Percentiles rank a stretch among this genome's conserved stretches.
Conservation (phyloP, 2,888 invertebrate species). For the Drosophila paucipuncta region DNA sequence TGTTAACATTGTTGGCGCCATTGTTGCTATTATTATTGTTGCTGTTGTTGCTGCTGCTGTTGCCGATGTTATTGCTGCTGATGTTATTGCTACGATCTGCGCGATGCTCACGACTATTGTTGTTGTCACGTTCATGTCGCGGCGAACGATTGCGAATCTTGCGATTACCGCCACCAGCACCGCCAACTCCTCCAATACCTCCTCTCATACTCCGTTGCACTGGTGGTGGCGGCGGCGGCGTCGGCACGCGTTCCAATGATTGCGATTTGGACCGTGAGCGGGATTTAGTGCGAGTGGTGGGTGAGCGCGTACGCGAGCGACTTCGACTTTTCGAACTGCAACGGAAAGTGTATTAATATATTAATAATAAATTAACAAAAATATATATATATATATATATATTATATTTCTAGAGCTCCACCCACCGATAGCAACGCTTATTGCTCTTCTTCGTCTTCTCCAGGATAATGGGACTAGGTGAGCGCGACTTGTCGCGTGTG, state of each 20-base stretch:
- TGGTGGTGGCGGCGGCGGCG: conserved; percentile 57
- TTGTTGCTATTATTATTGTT: conserved; percentile 44
- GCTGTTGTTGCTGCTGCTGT: conserved; percentile 61
- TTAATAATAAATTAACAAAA: neutral
- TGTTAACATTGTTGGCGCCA: conserved; percentile 79
- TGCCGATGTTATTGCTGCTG: conserved; percentile 20
- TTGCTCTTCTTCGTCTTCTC: conserved; percentile 86
- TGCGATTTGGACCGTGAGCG: conserved; percentile 85
- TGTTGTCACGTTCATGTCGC: conserved; percentile 82
- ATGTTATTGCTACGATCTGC: conserved; percentile 78
- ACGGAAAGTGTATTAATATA: conserved; percentile 4
- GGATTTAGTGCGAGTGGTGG: conserved; percentile 85
- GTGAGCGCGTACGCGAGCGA: conserved; percentile 87
- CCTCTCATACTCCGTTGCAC: conserved; percentile 39
- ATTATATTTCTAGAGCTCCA: neutral
- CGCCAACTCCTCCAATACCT: conserved; percentile 16
- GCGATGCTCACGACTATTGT: conserved; percentile 68
- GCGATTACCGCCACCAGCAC: conserved; percentile 76
- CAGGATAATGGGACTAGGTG: conserved; percentile 91
- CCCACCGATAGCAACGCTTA: conserved; percentile 89
- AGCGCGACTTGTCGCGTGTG: conserved; percentile 89
- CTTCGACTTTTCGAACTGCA: conserved; percentile 86
- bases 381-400: neutral
- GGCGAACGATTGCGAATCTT: conserved; percentile 84
- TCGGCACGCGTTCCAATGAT: conserved; percentile 66